Conservation (phyloP, 2,113 vertebrate species). For the Suncus etruscus region DNA sequence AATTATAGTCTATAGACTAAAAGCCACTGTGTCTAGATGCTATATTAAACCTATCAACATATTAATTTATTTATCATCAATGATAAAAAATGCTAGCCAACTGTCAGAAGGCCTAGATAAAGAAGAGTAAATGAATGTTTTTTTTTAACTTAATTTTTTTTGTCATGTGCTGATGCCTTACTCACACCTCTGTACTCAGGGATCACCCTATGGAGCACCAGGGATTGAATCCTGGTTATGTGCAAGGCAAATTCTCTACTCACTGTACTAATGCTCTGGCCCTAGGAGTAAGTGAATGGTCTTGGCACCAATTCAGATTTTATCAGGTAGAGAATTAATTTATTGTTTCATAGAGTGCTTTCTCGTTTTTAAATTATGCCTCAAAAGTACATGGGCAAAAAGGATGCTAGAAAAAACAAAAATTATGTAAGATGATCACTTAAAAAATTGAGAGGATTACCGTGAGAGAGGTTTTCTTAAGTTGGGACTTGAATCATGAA, state of each 20-base stretch:
- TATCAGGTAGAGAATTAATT: background rate
- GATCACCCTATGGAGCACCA: too few species aligned
- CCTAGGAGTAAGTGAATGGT: background rate
- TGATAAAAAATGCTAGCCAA: background rate
- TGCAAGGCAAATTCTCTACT: too few species aligned
- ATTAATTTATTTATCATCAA: background rate
- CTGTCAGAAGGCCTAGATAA: background rate
- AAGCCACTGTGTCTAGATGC: background rate
- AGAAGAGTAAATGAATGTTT: background rate
- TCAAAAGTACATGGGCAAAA: background rate
- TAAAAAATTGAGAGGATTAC: background rate
- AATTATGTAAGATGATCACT: background rate
- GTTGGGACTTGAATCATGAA: constrained; percentile 24
- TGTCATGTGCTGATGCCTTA: too few species aligned
- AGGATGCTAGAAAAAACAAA: background rate
- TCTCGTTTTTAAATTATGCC: constrained; percentile 36
- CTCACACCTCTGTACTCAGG: too few species aligned
- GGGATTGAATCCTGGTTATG: too few species aligned
- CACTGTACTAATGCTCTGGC: too few species aligned
- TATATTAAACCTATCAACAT: background rate
- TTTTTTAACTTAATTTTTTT: too few species aligned
- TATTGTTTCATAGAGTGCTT: background rate
- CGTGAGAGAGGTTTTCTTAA: background rate
- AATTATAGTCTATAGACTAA: constrained; percentile 10
- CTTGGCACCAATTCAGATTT: background rate